Conservation (phyloP, 2,888 invertebrate species). For the Leucophenga montana region DNA sequence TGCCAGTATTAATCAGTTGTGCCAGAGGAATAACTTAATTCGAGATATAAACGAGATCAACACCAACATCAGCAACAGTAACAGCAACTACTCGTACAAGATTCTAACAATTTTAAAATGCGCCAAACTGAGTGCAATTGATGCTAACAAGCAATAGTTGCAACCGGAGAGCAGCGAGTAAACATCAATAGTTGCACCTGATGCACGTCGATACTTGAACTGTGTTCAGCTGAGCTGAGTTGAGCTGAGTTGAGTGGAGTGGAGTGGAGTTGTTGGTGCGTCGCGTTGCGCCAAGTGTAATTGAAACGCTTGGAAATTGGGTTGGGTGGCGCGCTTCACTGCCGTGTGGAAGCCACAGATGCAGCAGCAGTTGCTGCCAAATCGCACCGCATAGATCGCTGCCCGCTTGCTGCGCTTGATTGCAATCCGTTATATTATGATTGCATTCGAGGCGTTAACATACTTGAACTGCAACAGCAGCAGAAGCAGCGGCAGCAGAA, state of each 20-base stretch:
- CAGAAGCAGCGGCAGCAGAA: slow-evolving; percentile 12
- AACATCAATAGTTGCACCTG: slow-evolving; percentile 29
- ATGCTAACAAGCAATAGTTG: slow-evolving; percentile 21
- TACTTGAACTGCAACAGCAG: slow-evolving; percentile 29
- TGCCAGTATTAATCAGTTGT: slow-evolving; percentile 20
- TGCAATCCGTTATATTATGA: slow-evolving; percentile 34
- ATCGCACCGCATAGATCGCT: too few relatives aligned
- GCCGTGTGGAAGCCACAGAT: too few relatives aligned
- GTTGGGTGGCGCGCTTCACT: slow-evolving; percentile 15
- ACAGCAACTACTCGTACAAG: too few relatives aligned
- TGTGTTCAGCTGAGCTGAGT: neutral
- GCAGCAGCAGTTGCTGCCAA: too few relatives aligned
- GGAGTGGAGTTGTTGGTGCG: neutral
- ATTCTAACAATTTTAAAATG: too few relatives aligned
- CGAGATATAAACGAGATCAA: slow-evolving; percentile 22
- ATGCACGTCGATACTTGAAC: neutral
- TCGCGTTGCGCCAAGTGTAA: slow-evolving; percentile 7
- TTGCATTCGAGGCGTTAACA: slow-evolving; percentile 36
- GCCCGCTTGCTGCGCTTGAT: slow-evolving; percentile 9
- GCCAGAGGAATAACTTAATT: slow-evolving; percentile 25
- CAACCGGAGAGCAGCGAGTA: neutral
- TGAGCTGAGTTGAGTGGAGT: neutral
- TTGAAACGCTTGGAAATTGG: slow-evolving; percentile 27
- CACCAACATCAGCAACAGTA: neutral
- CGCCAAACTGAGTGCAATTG: slow-evolving; percentile 1